Evolutionary conservation across 2,888 invertebrate species (phyloP).

Genomic region (Creontiades dilutus): DNA sequence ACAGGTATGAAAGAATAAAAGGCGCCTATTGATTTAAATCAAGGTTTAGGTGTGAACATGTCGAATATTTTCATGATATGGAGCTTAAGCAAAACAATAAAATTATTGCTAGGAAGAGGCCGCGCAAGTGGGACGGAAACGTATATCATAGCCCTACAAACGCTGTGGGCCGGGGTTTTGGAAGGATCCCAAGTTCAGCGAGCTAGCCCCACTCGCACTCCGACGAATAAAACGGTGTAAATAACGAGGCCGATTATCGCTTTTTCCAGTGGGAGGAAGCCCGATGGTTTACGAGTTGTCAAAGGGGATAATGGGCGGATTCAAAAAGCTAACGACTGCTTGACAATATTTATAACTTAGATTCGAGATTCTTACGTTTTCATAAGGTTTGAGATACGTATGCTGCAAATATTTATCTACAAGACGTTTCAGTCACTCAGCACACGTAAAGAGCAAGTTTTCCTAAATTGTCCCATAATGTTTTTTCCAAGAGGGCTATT

Average conservation of each 20-base stretch:
- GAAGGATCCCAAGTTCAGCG: constrained; percentile 1
- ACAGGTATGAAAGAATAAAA: too few species aligned
- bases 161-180: not conserved
- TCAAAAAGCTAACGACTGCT: not conserved
- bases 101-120: not conserved
- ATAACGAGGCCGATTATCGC: constrained; percentile 6
- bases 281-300: not conserved
- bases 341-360: not conserved
- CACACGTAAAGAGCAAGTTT: too few species aligned
- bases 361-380: too few species aligned
- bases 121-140: not conserved
- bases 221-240: not conserved
- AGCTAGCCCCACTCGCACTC: not conserved
- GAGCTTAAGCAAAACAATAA: too few species aligned
- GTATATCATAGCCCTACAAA: not conserved
- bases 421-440: too few species aligned
- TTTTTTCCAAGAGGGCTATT: too few species aligned
- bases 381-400: too few species aligned
- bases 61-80: too few species aligned
- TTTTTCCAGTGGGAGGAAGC: not conserved
- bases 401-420: too few species aligned
- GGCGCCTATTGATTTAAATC: too few species aligned
- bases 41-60: too few species aligned
- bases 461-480: too few species aligned
- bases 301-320: not conserved